Conservation (phyloP, 2,888 invertebrate species). For the Chesias legatella region DNA sequence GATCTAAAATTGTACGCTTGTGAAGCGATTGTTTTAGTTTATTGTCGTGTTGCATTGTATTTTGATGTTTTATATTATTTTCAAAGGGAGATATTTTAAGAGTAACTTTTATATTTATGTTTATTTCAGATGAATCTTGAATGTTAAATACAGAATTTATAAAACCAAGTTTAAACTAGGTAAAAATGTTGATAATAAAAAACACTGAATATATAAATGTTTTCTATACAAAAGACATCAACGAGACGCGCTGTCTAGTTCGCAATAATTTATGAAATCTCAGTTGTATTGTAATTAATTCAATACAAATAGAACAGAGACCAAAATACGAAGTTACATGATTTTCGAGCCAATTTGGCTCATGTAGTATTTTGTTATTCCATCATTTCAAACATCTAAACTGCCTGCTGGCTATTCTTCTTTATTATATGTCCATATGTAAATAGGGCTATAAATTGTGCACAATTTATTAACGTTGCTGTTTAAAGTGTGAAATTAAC, state of each 20-base stretch:
- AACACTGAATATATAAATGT: not conserved
- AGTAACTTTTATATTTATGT: too few species aligned
- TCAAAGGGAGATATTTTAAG: too few species aligned
- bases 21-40: slow-evolving; percentile 18
- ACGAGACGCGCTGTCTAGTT: slow-evolving; percentile 24
- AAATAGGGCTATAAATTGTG: slow-evolving; percentile 46
- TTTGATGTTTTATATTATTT: too few species aligned
- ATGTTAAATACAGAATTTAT: too few species aligned
- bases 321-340: too few species aligned
- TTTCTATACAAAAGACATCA: slow-evolving; percentile 46
- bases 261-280: slow-evolving; percentile 2
- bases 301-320: too few species aligned
- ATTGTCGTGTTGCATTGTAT: slow-evolving; percentile 13
- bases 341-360: slow-evolving; percentile 10
- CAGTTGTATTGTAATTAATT: too few species aligned
- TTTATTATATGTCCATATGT: slow-evolving; percentile 42
- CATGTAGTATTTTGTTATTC: too few species aligned
- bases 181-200: not conserved
- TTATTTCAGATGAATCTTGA: too few species aligned
- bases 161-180: slow-evolving; percentile 1
- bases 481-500: slow-evolving; percentile 39
- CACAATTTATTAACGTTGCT: slow-evolving; percentile 41
- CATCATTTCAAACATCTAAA: too few species aligned
- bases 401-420: too few species aligned
- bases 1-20: slow-evolving; percentile 26